Evolutionary conservation across 2,113 vertebrate species (phyloP), one percentile per base, ranked within the genome.

Genomic region (Crotalus viridis): DNA sequence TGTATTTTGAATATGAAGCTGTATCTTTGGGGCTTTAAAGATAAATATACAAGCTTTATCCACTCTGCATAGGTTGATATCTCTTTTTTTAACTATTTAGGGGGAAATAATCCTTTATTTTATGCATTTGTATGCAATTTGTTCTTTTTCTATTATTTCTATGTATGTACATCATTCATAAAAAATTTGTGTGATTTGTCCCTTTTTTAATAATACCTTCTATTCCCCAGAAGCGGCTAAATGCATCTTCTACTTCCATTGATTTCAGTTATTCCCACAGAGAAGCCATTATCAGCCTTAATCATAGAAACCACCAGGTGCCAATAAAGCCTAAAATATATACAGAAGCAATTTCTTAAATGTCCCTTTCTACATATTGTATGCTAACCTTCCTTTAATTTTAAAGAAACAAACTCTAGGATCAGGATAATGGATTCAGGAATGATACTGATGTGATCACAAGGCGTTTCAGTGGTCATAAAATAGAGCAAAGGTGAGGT

Each of bases 341-440:
- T 81, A 69, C 24, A 90, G 93, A 94, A 93, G n/a, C 87, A 87
- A 89, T 92, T 95, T 94, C 61, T 93, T 46, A 64, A 94, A 85
- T 64, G 81, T 95, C 51, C 39, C 43, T 39, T 51, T 59, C 7
- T 1, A 56, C 22, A 21, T 86, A 89, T 48, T n/a, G 17, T 4
- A 43, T 48, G 1, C n/a, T 90, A 51, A 54, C 0, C 0, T 17
- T 90, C 13, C n/a, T 92, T 89, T 7, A 51, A 13, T 81, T 81
- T 81, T 39, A 81, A 81, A 43, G 74, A 10, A 81, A 43, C 33
- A 43, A 43, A 81, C 3, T 81, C 7, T 81, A 81, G 74, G 74
- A 43, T 81, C 74, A 81, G 69, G 39, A 3, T 21, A 19, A 81
- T 21, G 74, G 7, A 17, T 21, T 81, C 33, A 81, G 74, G 74